Base-by-base conservation (phyloP, 2,888 invertebrate species). In the Brenthis daphne region DNA sequence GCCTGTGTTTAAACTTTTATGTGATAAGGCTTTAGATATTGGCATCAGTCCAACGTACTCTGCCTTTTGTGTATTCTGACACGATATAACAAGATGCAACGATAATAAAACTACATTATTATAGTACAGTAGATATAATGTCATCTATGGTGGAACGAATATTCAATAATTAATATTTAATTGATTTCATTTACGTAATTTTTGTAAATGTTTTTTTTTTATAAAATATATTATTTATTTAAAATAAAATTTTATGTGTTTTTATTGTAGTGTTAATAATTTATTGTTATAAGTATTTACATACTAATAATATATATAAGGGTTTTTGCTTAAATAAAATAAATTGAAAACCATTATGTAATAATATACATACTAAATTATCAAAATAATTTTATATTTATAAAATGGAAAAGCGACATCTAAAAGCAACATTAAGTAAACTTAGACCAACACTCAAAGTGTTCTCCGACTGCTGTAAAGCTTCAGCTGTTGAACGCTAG, bases 1-100 rank as follows among this genome's bases (percentile, higher is more conserved):
- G 63, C 54, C 65, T 54, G 63, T 72, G 63, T 72, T 67, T 57
- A 47, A 67, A 72, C 64, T 57, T 71, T 72, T 57, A 53, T 48
- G 65, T 72, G 67, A 68, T 65, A 70, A 56, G 64, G 51, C 58
- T 68, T 66, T 55, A 54, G 58, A 64, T n/a, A 29, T 65, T 70
- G 72, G 68, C 69, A 29, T 65, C 33, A 56, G 65, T 63, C 67
- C 72, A 70, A 69, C 47, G 69, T 57, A 43, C n/a, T 50, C n/a
- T 6, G 47, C 51, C 53, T 67, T 55, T 43, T 55, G 58, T 54
- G 58, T 70, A 51, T 53, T 51, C 51, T 65, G 58, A 33, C 53
- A 53, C 37, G 13, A 5, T 47, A 29, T 60, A 60, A 66, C 66
- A 33, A 55, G 54, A 66, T 48, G 53, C 60, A 54, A 48, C 12